Conservation (phyloP, 2,113 vertebrate genomes). For the Triplophysa rosa region DNA sequence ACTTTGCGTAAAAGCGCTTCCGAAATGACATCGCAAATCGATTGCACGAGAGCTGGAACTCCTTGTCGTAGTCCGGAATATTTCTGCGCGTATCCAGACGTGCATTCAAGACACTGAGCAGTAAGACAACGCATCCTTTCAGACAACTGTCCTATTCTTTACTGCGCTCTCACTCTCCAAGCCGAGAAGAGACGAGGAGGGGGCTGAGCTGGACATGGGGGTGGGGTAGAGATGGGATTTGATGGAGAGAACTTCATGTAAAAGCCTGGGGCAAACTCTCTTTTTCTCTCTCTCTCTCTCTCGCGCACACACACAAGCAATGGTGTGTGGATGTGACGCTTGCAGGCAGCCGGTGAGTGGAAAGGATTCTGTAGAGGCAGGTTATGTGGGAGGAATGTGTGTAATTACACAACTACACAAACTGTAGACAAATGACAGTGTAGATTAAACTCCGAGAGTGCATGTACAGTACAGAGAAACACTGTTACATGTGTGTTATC, state of each 20-base stretch:
- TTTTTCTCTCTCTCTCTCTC: slow-evolving; percentile 46
- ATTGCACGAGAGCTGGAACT: neutral
- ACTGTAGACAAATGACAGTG: slow-evolving; percentile 32
- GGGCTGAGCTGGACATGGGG: slow-evolving; percentile 43
- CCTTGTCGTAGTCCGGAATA: slow-evolving; percentile 12
- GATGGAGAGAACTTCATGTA: slow-evolving; percentile 54
- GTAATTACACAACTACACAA: slow-evolving; percentile 50
- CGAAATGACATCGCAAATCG: neutral
- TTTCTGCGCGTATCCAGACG: neutral
- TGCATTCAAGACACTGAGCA: neutral
- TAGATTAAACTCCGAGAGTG: slow-evolving; percentile 19
- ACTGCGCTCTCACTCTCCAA: slow-evolving; percentile 28
- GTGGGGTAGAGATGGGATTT: slow-evolving; percentile 45
- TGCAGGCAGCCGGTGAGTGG: slow-evolving; percentile 47
- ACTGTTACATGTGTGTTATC: neutral
- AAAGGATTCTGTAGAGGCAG: slow-evolving; percentile 58
- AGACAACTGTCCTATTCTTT: slow-evolving; percentile 17
- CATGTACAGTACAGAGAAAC: neutral
- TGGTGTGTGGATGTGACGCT: slow-evolving; percentile 40
- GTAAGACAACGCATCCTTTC: slow-evolving; percentile 48
- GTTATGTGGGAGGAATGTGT: slow-evolving; percentile 63
- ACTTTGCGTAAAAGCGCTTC: neutral
- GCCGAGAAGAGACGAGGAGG: slow-evolving; percentile 28
- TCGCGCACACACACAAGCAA: slow-evolving; percentile 29
- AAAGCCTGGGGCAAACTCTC: slow-evolving; percentile 53